These are phyloP conservation scores for Anthophora plumipes DNA, from an alignment of 2,888 invertebrate species.

Conservation along the genomic window DNA sequence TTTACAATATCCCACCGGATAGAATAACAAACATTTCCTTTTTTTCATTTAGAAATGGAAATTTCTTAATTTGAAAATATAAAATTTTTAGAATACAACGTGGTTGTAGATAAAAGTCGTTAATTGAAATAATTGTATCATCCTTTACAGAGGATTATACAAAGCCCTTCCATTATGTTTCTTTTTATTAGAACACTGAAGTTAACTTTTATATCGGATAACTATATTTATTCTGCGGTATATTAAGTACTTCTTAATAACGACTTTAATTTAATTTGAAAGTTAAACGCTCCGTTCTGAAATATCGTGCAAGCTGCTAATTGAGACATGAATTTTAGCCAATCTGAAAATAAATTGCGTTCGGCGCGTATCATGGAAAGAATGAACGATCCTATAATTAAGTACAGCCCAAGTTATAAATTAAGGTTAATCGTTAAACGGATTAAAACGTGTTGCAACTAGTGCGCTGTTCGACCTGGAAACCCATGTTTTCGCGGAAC, in stretches of 20 bases:
- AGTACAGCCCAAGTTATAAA: slow-evolving; percentile 9
- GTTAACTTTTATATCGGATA: not conserved
- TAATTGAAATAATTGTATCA: too few relatives aligned
- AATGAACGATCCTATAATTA: slow-evolving; percentile 33
- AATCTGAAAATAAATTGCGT: not conserved
- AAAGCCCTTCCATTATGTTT: not conserved
- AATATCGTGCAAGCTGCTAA: slow-evolving; percentile 5
- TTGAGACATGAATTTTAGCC: not conserved
- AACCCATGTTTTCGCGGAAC: slow-evolving; percentile 32
- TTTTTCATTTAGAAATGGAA: too few relatives aligned
- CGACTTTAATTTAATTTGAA: not conserved
- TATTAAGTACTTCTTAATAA: not conserved
- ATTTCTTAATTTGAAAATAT: too few relatives aligned
- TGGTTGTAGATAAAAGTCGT: too few relatives aligned
- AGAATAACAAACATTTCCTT: too few relatives aligned
- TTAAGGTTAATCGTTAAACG: slow-evolving; percentile 34
- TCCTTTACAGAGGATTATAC: not conserved
- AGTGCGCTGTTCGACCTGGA: slow-evolving; percentile 10
- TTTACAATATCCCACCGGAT: not conserved
- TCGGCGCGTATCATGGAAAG: not conserved
- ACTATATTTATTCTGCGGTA: not conserved
- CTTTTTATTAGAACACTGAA: not conserved
- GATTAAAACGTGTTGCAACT: slow-evolving; percentile 25
- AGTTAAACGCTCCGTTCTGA: not conserved
- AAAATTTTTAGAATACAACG: too few relatives aligned